A percentile compares a stretch with the other conserved stretches of the same genome.
Evolutionary conservation across 1,140 invertebrate species (phyloP).

Genomic region (Magallana angulata): DNA sequence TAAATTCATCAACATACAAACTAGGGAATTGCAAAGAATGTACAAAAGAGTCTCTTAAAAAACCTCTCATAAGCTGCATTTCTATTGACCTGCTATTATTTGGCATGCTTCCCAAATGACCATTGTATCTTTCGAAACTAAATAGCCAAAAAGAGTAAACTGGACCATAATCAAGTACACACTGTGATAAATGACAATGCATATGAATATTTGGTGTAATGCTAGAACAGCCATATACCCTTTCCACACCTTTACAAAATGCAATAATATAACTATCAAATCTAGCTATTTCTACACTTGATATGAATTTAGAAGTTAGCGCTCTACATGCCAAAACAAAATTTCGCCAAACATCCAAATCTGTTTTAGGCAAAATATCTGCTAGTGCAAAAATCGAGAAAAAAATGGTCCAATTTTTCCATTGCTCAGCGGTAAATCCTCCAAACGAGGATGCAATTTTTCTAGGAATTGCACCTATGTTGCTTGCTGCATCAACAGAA

Average conservation of each 20-base stretch:
- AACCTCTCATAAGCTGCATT: constrained; percentile 46
- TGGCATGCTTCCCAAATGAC: constrained; percentile 43
- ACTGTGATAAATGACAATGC: constrained; percentile 54
- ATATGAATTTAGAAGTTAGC: constrained; percentile 12
- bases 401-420: constrained; percentile 20
- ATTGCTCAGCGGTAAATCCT: constrained; percentile 43
- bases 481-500: constrained; percentile 28
- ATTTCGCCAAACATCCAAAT: constrained; percentile 45
- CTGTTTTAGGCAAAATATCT: constrained; percentile 40
- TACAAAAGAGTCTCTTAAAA: constrained; percentile 33
- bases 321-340: constrained; percentile 56
- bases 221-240: constrained; percentile 9
- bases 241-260: constrained; percentile 54
- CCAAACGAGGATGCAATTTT: constrained; percentile 47
- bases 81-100: constrained; percentile 12
- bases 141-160: constrained; percentile 62
- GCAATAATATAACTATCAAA: constrained; percentile 2
- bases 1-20: constrained; percentile 5
- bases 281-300: background rate
- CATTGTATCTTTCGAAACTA: constrained; percentile 51
- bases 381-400: constrained; percentile 54
- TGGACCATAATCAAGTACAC: constrained; percentile 57
- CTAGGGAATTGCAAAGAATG: background rate
- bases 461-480: constrained; percentile 14
- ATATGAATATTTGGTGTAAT: constrained; percentile 62